Percentiles rank a stretch among this genome's conserved stretches.
Conservation (phyloP, 2,113 vertebrate genomes). For the Phyllostomus discolor region DNA sequence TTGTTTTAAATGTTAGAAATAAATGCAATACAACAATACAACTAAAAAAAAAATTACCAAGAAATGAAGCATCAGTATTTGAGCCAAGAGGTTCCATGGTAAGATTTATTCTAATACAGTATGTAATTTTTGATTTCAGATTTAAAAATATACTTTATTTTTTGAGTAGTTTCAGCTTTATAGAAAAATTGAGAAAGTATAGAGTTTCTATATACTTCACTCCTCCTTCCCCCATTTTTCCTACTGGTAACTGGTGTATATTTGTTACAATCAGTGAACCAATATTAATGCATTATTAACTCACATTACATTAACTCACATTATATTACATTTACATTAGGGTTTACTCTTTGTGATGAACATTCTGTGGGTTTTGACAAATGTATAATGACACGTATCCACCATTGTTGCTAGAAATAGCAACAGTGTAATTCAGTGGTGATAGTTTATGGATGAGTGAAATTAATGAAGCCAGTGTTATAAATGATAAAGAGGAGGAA, state of each 20-base stretch:
- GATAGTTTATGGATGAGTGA: background rate
- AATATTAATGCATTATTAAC: background rate
- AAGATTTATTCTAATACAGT: background rate
- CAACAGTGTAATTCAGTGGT: background rate
- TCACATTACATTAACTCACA: background rate
- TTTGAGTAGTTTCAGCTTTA: background rate
- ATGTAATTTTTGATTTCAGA: conserved; percentile 10
- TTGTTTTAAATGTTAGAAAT: conserved; percentile 32
- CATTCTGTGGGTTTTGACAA: background rate
- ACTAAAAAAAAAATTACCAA: background rate
- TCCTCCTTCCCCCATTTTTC: background rate
- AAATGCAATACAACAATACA: background rate
- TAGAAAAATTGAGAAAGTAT: background rate
- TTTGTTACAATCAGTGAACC: background rate
- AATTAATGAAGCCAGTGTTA: background rate
- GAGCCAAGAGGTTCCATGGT: background rate
- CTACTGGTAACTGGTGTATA: background rate
- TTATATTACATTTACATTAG: background rate
- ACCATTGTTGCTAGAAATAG: background rate
- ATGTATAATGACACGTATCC: background rate
- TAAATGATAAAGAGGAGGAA: background rate
- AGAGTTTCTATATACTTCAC: background rate
- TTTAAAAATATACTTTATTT: background rate
- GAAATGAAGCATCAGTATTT: background rate
- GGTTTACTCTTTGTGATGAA: background rate